Evolutionary conservation across 2,888 invertebrate species (phyloP).

Genomic region (Patella ulyssiponensis): DNA sequence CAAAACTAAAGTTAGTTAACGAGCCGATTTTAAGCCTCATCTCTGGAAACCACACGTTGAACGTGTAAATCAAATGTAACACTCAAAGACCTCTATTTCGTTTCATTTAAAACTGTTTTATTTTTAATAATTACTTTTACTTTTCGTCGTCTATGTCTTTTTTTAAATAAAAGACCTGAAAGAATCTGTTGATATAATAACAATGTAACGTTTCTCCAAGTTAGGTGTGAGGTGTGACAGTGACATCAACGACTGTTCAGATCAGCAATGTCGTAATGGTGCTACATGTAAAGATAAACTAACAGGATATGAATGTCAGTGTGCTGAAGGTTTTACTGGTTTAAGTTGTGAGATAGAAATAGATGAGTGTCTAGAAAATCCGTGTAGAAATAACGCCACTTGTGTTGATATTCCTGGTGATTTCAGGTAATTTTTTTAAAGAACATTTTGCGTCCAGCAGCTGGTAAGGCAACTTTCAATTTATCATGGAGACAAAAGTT

Average conservation of each 20-base stretch:
- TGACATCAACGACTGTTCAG: slow-evolving; percentile 60
- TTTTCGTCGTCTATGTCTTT: too few relatives aligned
- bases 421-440: slow-evolving; percentile 41
- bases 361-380: slow-evolving; percentile 79
- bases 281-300: slow-evolving; percentile 56
- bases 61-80: too few relatives aligned
- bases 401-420: slow-evolving; percentile 60
- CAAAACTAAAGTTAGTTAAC: too few relatives aligned
- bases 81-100: too few relatives aligned
- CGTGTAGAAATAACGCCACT: slow-evolving; percentile 76
- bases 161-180: too few relatives aligned
- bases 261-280: slow-evolving; percentile 53
- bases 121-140: too few relatives aligned
- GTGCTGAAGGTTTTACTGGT: slow-evolving; percentile 50
- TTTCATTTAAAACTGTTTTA: too few relatives aligned
- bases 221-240: slow-evolving; percentile 51
- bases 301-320: slow-evolving; percentile 50
- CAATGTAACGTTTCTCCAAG: neutral
- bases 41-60: too few relatives aligned
- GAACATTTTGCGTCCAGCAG: too few relatives aligned
- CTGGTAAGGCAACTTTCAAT: too few relatives aligned
- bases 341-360: slow-evolving; percentile 42
- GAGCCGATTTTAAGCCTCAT: too few relatives aligned
- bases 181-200: neutral
- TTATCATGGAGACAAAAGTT: too few relatives aligned